These are phyloP conservation scores for Hydrotaea diabolus DNA, from an alignment of 2,888 invertebrate genomes.

Conservation along the genomic window DNA sequence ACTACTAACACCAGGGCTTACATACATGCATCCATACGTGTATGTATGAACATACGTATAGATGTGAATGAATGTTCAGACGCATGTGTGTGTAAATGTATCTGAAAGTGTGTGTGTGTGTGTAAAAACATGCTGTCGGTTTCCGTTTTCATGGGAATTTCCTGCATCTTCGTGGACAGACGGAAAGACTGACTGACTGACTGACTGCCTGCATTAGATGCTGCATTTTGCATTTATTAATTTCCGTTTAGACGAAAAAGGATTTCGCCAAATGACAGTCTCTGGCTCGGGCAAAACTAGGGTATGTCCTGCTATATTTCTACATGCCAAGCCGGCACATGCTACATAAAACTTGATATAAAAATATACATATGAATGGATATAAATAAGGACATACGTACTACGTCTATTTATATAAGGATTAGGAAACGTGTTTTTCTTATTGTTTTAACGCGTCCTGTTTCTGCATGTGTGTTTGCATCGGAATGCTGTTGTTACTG, in stretches of 20 bases:
- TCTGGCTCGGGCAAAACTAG: not conserved
- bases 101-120: not conserved
- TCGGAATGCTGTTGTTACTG: not conserved
- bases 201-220: conserved; percentile 38
- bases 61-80: not conserved
- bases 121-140: conserved; percentile 52
- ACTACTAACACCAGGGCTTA: not conserved
- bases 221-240: conserved; percentile 64
- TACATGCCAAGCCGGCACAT: not conserved
- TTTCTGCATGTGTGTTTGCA: not conserved
- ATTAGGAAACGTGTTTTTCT: conserved; percentile 5
- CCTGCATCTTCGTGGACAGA: conserved; percentile 41
- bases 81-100: not conserved
- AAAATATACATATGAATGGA: not conserved
- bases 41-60: not conserved
- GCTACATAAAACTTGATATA: too few relatives aligned
- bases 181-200: not conserved
- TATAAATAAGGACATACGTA: not conserved
- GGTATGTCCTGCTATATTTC: not conserved
- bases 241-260: conserved; percentile 64
- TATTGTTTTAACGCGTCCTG: not conserved
- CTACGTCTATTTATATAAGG: not conserved
- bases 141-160: conserved; percentile 59
- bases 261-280: conserved; percentile 58
- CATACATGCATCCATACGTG: not conserved